Evolutionary conservation across 2,113 vertebrate genomes (phyloP), one percentile per base, ranked within the genome.

Genomic region (Sakesphorus luctuosus): DNA sequence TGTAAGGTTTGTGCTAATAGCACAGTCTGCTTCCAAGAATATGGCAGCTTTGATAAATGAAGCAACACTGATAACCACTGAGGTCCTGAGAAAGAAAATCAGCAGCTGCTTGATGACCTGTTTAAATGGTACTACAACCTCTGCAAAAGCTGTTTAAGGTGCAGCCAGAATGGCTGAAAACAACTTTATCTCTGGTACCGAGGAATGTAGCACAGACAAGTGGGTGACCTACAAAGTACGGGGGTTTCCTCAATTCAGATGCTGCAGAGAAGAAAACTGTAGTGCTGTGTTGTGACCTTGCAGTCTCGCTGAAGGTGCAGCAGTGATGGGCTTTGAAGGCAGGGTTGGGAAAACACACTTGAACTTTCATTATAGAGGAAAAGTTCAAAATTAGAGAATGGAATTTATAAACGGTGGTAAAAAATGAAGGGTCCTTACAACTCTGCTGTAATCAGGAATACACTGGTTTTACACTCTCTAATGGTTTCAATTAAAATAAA

Each of bases 11-110:
- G 71, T 87, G 47, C 75, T 85, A 85, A 92, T 66, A 80, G 83
- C 43, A 36, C 25, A 46, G 18, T 61, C 63, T 83, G 67, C 90
- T 95, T 96, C 96, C 94, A 96, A 85, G 91, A 94, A 89, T 85
- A 94, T 90, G 85, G 68, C 80, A 94, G 77, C 71, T 87, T 78
- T 96, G 86, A 96, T 94, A 94, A 93, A 95, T 75, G 67, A 71
- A 87, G 56, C 84, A 94, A 73, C 23, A 28, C 44, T 88, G 87
- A 84, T 93, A 93, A 88, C 44, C 63, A 26, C 13, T 0, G 5
- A 87, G 86, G 74, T 91, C 94, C 87, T 74, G 52, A 75, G 90
- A 72, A 86, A 92, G 92, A 80, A 80, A 86, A 85, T 90, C 83
- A 89, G n/a, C 80, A 87, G 78, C 83, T 74, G 77, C 72, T 89